Base-by-base conservation (phyloP, 2,113 vertebrate species). In the Sialia sialis region DNA sequence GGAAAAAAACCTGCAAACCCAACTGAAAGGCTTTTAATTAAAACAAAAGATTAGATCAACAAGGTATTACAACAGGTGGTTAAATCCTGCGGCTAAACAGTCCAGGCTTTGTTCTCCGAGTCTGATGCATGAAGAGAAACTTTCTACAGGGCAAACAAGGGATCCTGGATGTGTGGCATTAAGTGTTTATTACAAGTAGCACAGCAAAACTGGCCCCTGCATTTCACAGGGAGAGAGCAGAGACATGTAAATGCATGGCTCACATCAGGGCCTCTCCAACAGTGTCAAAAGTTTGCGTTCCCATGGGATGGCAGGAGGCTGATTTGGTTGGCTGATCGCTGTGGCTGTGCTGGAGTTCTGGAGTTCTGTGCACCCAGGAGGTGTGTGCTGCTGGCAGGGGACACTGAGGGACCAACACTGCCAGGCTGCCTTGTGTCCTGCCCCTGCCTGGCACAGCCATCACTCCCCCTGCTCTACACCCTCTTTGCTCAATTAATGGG, bases 21-120 rank as follows among this genome's bases (percentile, higher is more conserved):
- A 79, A 85, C 46, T 52, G 67, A 89, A 92, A 88, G 76, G 56
- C 90, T 96, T 94, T 95, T 97, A 96, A 96, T 96, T 96, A 94
- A 95, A 91, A 74, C 63, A 66, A 74, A 83, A 90, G 83, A 96
- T 95, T 93, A 95, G 86, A 96, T 94, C 91, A 93, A 89, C 25
- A 0, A 73, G 67, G 80, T 67, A 89, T 93, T 95, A 88, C 85
- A 96, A 86, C 91, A 95, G 95, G 93, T 94, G 84, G 69, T 89
- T 91, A 78, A 76, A 92, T 94, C 96, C 91, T 66, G 41, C 6
- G 62, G 95, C 85, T 51, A 91, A 94, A 86, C 87, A 95, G 80
- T 64, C 86, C 8, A 1, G 25, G 76, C 95, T 97, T 96, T 97
- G 96, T 97, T 96, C 89, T 94, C 76, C 0, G 1, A 77, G 80